Conservation (phyloP, 2,888 invertebrate species). For the Odontothrips loti region DNA sequence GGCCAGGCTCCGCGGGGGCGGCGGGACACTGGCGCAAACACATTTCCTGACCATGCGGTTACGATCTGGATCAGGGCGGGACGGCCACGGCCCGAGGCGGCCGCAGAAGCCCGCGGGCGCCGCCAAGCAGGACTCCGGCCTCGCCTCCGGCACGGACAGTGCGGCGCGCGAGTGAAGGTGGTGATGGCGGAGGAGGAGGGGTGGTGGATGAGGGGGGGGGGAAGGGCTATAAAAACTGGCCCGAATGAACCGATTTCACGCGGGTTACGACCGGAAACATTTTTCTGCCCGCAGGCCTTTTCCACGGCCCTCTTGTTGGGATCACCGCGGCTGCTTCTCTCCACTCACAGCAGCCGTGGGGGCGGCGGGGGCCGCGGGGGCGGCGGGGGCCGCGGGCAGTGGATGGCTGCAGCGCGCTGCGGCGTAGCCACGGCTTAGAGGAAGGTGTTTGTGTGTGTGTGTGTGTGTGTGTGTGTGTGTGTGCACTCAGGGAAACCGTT, state of each 20-base stretch:
- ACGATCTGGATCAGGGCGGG: not conserved
- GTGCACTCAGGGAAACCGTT: too few relatives aligned
- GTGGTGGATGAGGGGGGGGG: too few relatives aligned
- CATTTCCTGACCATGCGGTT: not conserved
- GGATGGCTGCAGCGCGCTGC: not conserved
- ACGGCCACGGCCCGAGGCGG: not conserved
- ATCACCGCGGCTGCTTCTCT: too few relatives aligned
- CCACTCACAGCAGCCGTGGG: not conserved
- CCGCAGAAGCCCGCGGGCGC: not conserved
- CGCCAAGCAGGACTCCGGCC: not conserved
- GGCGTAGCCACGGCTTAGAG: not conserved
- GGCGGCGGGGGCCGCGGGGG: not conserved
- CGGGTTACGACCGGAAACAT: slow-evolving; percentile 17
- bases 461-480: too few relatives aligned
- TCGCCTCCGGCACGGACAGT: too few relatives aligned
- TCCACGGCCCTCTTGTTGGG: not conserved
- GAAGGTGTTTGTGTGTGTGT: too few relatives aligned
- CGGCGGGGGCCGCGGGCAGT: not conserved
- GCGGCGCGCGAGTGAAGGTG: not conserved
- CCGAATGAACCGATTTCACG: slow-evolving; percentile 19
- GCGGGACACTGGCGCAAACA: not conserved
- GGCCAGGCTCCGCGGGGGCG: too few relatives aligned
- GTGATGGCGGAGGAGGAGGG: too few relatives aligned
- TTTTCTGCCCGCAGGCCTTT: slow-evolving; percentile 14
- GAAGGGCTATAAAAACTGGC: not conserved